Percentiles rank a stretch among this genome's conserved stretches.
Evolutionary conservation across 2,113 vertebrate species (phyloP).

Genomic region (Nyctibius bracteatus): DNA sequence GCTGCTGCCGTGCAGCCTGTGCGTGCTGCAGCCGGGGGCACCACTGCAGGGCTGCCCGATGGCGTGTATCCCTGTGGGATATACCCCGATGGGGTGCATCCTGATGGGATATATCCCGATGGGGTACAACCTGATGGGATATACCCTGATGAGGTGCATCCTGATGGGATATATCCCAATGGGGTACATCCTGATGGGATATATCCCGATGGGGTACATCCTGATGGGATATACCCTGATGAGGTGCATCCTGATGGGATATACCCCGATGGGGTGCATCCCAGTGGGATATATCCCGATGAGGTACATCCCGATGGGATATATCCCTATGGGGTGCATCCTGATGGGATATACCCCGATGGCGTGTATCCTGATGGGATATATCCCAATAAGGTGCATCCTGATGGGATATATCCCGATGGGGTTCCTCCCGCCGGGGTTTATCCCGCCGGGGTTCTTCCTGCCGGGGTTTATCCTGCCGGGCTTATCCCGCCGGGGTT

Average conservation of each 20-base stretch:
- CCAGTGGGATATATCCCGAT: too few relatives aligned
- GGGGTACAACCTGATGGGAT: background rate
- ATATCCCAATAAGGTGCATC: too few relatives aligned
- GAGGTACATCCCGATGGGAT: too few relatives aligned
- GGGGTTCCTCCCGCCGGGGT: background rate
- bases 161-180: background rate
- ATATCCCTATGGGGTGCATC: too few relatives aligned
- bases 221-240: background rate
- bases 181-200: background rate
- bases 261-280: too few relatives aligned
- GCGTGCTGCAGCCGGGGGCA: background rate
- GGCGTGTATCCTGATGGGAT: too few relatives aligned
- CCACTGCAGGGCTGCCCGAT: background rate
- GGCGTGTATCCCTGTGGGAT: background rate
- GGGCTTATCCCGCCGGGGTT: fast-evolving
- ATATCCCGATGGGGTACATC: fast-evolving
- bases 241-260: too few relatives aligned
- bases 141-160: background rate
- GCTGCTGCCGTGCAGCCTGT: background rate
- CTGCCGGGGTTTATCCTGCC: fast-evolving
- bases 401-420: background rate
- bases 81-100: background rate
- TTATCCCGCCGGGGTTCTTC: background rate
- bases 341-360: too few relatives aligned
- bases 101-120: background rate